These are phyloP conservation scores for Bombyx mori DNA, from an alignment of 1,140 invertebrate genomes.

Conservation along the genomic window ASM3026992v2 NC_085116.1:9303001-9303500, in stretches of 20 bases:
- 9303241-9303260: slow-evolving; percentile 59
- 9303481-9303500: too few relatives aligned
- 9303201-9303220: not conserved
- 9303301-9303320: slow-evolving; percentile 65
- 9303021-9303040: too few relatives aligned
- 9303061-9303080: too few relatives aligned
- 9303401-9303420: too few relatives aligned
- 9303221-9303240: slow-evolving; percentile 16
- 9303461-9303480: too few relatives aligned
- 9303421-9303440: too few relatives aligned
- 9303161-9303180: not conserved
- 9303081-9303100: too few relatives aligned
- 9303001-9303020: too few relatives aligned
- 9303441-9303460: too few relatives aligned
- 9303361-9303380: slow-evolving; percentile 3
- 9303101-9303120: too few relatives aligned
- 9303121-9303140: too few relatives aligned
- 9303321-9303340: slow-evolving; percentile 43
- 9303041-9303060: too few relatives aligned
- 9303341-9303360: slow-evolving; percentile 17
- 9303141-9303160: not conserved
- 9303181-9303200: not conserved
- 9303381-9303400: not conserved
- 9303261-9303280: slow-evolving; percentile 24
- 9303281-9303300: slow-evolving; percentile 67